Base-by-base conservation (phyloP, 2,888 invertebrate genomes). In the Noctua janthe region DNA sequence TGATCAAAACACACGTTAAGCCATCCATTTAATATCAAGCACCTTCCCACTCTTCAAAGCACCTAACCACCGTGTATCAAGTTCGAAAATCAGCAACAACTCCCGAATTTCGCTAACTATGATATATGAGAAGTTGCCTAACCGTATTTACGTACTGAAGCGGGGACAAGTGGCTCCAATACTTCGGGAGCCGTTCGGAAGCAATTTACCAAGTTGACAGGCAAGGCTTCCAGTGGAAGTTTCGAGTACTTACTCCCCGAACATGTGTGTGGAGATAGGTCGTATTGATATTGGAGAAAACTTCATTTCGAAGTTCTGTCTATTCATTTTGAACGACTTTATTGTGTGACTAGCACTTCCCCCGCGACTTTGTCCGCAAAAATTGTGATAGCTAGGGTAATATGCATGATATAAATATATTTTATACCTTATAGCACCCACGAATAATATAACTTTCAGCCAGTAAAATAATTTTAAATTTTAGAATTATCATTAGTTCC, bases 171-270 rank as follows among this genome's bases (percentile, higher is more conserved):
- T 77, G 62, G 43, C 43, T 75, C 51, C 70, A 43, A 79, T 76
- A 83, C 54, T 79, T 75, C 69, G 29, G 67, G 39, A 62, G 23
- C 35, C 23, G 86, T 71, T 82, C 73, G 71, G 79, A 80, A 85
- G 87, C 73, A 79, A 85, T 87, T 85, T 83, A 71, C 83, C 74
- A 83, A 85, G 76, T 87, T 83, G 56, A n/a, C 62, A 74, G 59
- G 47, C 66, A n/a, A 69, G 20, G 54, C 72, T 86, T 66, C 70
- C 13, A 7, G n/a, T 62, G 1, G 3, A 73, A 83, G 75, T 86
- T 85, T 71, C 59, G 15, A 83, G 87, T 75, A 74, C 43, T 54
- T 43, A 51, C 71, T 64, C 2, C 1, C n/a, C 1, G 51, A 74
- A 81, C 35, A 54, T 10, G 23, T 56, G 23, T 51, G 49, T 67